Base-by-base conservation (phyloP, 2,113 vertebrate species). In the Rallus limicola region DNA sequence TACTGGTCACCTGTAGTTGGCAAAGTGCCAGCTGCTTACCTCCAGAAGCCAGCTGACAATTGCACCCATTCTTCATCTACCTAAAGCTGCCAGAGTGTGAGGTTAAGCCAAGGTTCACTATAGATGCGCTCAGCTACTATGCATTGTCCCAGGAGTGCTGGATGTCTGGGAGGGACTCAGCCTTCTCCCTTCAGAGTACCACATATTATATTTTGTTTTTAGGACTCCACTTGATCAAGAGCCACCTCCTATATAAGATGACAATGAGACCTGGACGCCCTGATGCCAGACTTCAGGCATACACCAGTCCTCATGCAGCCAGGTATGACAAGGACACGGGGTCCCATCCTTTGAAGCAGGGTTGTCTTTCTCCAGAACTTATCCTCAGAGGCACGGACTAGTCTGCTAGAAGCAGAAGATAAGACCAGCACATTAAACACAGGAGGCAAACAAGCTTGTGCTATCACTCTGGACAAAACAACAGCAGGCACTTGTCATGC, bases 371-470 rank as follows among this genome's bases (percentile, higher is more conserved):
- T 31, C 28, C 62, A 25, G 40, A 62, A 5, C 48, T 9, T 9
- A 9, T 3, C 25, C 13, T 24, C 1, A 1, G 13, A 89, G 21
- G 14, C 75, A 8, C 14, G 16, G 25, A 8, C 23, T 19, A 52
- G 20, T 11, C 1, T 7, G 5, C 42, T 16, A 6, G 5, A 60
- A 28, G 10, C 29, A 67, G 40, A 71, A 50, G 50, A 4, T 7
- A 7, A 13, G 24, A 38, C 18, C 5, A 28, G 33, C 7, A 8
- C 48, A 17, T 0, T 1, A 42, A 63, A 6, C 0, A 0, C 18
- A 55, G 3, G 8, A 1, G 25, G 19, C 63, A 52, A 36, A 19
- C 63, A 52, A 36, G 17, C 14, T 20, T 20, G 3, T 8, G 2
- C 56, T 2, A 1, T 17, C 1, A 0, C 60, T 78, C n/a, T 18